These are phyloP conservation scores for Silurus lanzhouensis DNA, from an alignment of 2,797 vertebrate genomes.

Conservation along the genomic window DNA sequence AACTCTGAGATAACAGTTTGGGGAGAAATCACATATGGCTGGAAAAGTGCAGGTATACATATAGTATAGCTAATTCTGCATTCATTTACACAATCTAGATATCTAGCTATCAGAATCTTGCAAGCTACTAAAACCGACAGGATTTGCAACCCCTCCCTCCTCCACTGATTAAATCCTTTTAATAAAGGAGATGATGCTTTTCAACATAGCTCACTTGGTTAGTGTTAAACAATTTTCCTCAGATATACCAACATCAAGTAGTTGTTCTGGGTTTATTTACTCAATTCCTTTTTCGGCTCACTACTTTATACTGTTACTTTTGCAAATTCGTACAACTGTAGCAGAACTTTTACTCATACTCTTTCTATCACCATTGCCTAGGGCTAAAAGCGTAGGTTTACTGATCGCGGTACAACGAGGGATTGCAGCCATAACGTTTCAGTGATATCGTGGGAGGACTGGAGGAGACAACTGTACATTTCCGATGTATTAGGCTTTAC, in stretches of 20 bases:
- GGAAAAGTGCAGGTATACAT: too few species aligned
- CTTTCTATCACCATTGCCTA: background rate
- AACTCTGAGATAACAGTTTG: background rate
- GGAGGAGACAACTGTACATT: slow-evolving; percentile 13
- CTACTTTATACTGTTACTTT: background rate
- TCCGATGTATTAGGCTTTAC: background rate
- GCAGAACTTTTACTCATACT: background rate
- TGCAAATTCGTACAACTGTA: background rate
- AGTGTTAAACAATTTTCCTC: background rate
- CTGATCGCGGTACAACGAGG: background rate
- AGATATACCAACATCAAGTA: background rate
- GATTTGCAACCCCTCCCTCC: background rate
- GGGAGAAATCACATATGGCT: background rate
- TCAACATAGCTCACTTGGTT: background rate
- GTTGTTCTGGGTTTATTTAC: background rate
- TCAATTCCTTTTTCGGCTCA: background rate
- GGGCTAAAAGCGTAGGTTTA: slow-evolving; percentile 1
- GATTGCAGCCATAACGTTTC: background rate
- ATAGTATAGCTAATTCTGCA: background rate
- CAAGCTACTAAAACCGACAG: background rate
- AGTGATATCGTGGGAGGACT: slow-evolving; percentile 2
- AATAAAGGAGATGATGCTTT: background rate
- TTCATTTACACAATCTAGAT: background rate
- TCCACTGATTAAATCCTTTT: too few species aligned
- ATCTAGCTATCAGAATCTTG: background rate